These are phyloP conservation scores for Sigmodon hispidus DNA, from an alignment of 2,113 vertebrate species.

Conservation along the genomic window DNA sequence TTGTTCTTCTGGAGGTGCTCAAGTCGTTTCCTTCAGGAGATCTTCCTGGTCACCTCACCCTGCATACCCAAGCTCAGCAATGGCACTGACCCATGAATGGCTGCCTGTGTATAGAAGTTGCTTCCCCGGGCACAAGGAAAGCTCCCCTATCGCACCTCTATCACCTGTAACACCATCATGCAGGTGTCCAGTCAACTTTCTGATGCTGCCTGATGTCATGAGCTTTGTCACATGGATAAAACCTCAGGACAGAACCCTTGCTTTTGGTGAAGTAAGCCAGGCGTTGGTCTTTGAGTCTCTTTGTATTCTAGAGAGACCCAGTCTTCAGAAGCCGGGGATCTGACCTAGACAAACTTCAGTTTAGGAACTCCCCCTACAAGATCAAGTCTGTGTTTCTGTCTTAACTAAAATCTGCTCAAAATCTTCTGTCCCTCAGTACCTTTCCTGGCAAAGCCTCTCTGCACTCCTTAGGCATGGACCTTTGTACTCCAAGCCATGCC, in stretches of 20 bases:
- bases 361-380: not conserved
- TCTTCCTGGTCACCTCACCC: not conserved
- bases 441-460: not conserved
- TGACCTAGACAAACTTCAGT: not conserved
- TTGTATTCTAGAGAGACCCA: not conserved
- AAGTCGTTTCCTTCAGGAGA: conserved; percentile 17
- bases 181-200: not conserved
- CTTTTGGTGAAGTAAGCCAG: not conserved
- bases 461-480: not conserved
- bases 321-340: not conserved
- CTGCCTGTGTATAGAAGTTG: not conserved
- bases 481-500: no score
- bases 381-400: conserved; percentile 1
- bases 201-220: not conserved
- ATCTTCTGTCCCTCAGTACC: not conserved
- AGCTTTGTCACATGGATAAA: not conserved
- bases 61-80: not conserved
- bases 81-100: not conserved
- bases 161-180: not conserved
- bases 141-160: not conserved
- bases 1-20: conserved; percentile 1
- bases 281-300: not conserved
- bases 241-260: not conserved
- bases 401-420: not conserved
- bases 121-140: not conserved